Percentiles rank a stretch among this genome's conserved stretches.
Conservation (phyloP, 1,140 invertebrate species). For the Anoplolepis gracilipes region DNA sequence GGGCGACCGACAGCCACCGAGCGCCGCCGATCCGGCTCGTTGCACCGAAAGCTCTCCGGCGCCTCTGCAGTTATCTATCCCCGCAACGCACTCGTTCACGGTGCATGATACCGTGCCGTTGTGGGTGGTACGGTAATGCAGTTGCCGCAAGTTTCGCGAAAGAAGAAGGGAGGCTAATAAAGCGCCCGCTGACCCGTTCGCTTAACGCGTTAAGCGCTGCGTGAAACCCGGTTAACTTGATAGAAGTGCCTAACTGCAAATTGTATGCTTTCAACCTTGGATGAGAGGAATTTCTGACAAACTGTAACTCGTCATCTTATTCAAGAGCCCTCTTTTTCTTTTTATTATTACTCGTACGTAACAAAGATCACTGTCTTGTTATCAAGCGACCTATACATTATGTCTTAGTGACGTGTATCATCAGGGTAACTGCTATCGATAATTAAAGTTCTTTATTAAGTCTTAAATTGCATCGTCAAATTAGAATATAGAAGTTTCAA, state of each 20-base stretch:
- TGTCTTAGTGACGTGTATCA: too few species aligned
- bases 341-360: too few species aligned
- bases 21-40: slow-evolving; percentile 66
- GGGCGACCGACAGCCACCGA: slow-evolving; percentile 67
- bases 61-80: slow-evolving; percentile 48
- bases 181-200: slow-evolving; percentile 18
- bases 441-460: too few species aligned
- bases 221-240: not conserved
- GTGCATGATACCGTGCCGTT: slow-evolving; percentile 31
- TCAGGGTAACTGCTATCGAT: too few species aligned
- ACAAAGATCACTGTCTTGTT: too few species aligned
- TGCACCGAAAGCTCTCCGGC: slow-evolving; percentile 68
- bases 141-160: slow-evolving; percentile 24
- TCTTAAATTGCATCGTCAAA: too few species aligned
- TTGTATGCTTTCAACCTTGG: too few species aligned
- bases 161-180: not conserved
- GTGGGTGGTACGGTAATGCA: slow-evolving; percentile 34
- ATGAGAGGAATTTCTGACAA: not conserved
- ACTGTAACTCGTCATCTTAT: not conserved
- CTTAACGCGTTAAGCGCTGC: not conserved
- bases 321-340: too few species aligned
- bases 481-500: too few species aligned
- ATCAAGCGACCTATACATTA: too few species aligned
- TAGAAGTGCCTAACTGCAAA: too few species aligned
- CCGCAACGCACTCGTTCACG: slow-evolving; percentile 7